These are phyloP conservation scores for Protodeltote pygarga DNA, from an alignment of 2,888 invertebrate genomes.

Conservation along the genomic window DNA sequence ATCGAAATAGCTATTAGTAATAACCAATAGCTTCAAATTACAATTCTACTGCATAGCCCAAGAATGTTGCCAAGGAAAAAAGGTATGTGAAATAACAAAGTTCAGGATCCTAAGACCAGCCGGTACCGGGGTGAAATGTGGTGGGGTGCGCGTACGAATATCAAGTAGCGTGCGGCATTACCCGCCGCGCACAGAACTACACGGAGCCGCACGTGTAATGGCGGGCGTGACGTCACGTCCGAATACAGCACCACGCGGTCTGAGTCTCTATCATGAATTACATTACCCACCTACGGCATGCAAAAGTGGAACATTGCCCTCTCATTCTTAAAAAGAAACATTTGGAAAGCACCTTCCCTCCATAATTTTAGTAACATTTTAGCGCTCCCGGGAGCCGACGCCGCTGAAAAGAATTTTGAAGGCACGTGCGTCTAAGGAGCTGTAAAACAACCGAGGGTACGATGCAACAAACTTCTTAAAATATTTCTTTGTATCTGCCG, in stretches of 20 bases:
- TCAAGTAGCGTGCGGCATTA: slow-evolving; percentile 67
- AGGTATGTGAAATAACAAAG: slow-evolving; percentile 74
- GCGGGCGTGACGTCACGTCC: slow-evolving; percentile 74
- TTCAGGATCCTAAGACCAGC: slow-evolving; percentile 72
- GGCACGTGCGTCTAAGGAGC: slow-evolving; percentile 12
- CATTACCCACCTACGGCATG: slow-evolving; percentile 55
- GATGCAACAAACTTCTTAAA: slow-evolving; percentile 23
- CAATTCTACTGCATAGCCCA: slow-evolving; percentile 56
- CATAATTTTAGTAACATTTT: slow-evolving; percentile 4
- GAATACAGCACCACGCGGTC: slow-evolving; percentile 55
- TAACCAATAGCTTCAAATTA: slow-evolving; percentile 36
- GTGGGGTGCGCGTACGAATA: slow-evolving; percentile 70
- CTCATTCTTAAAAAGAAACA: slow-evolving; percentile 34
- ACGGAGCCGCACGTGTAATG: slow-evolving; percentile 62
- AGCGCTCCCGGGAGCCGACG: slow-evolving; percentile 2
- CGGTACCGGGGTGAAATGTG: slow-evolving; percentile 78
- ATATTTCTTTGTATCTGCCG: slow-evolving; percentile 33
- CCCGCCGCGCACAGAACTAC: slow-evolving; percentile 39
- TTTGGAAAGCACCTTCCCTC: not conserved
- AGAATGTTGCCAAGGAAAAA: slow-evolving; percentile 59
- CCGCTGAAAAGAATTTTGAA: slow-evolving; percentile 5
- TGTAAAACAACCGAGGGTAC: slow-evolving; percentile 7
- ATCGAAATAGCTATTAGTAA: slow-evolving; percentile 16
- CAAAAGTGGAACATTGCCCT: slow-evolving; percentile 46
- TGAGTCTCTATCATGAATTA: slow-evolving; percentile 65